A percentile compares a stretch with the other conserved stretches of the same genome.
phyloP scores from a whole-genome alignment of 2,888 invertebrate genomes.

The Dynastes maya region DNA sequence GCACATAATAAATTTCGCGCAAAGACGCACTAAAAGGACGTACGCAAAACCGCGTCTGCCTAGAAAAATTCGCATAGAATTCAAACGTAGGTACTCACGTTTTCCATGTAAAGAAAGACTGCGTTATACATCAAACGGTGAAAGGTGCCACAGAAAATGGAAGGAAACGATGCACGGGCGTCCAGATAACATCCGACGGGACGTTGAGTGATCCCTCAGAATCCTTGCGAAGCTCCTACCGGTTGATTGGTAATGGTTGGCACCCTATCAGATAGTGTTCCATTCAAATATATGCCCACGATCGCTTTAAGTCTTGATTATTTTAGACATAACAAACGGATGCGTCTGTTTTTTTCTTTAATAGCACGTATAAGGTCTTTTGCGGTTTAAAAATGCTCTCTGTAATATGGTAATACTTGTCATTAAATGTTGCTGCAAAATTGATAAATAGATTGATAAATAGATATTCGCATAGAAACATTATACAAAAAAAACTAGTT shows the following conservation, averaged over 20 bases:
- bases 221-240: constrained; percentile 45
- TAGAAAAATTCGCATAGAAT: constrained; percentile 53
- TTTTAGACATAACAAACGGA: constrained; percentile 30
- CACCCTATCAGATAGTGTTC: constrained; percentile 53
- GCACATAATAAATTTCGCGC: constrained; percentile 43
- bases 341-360: neutral
- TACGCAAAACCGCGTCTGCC: constrained; percentile 41
- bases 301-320: constrained; percentile 52
- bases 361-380: no score
- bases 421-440: no score
- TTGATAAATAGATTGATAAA: neutral
- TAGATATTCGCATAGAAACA: neutral
- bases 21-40: constrained; percentile 39
- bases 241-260: constrained; percentile 51
- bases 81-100: constrained; percentile 55
- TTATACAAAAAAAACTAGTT: neutral
- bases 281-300: constrained; percentile 50
- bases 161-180: constrained; percentile 59
- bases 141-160: constrained; percentile 67
- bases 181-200: constrained; percentile 64
- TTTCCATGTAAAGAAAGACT: constrained; percentile 63
- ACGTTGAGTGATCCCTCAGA: constrained; percentile 59
- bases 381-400: no score
- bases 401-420: no score
- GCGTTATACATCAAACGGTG: constrained; percentile 65